Conservation (phyloP, 2,888 invertebrate genomes). For the Apoderus coryli region DNA sequence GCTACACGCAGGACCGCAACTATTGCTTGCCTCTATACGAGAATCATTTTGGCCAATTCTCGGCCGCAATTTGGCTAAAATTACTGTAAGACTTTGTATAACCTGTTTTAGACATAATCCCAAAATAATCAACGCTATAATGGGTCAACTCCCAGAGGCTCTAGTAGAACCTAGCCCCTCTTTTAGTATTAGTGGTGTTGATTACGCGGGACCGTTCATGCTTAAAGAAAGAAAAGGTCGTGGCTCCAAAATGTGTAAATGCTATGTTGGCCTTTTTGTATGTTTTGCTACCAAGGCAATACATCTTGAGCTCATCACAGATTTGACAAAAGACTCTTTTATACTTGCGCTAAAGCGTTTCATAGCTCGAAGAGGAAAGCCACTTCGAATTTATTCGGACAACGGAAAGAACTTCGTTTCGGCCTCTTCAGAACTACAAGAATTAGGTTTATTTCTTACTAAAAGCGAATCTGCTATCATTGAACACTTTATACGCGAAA, state of each 20-base stretch:
- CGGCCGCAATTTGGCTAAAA: constrained; percentile 2
- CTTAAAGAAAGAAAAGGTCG: constrained; percentile 12
- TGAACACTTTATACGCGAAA: constrained; percentile 7
- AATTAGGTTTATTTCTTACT: too few relatives aligned
- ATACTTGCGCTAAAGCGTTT: constrained; percentile 19
- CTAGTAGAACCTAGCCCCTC: too few relatives aligned
- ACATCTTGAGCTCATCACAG: constrained; percentile 20
- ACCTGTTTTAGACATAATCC: too few relatives aligned
- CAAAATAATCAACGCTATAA: too few relatives aligned
- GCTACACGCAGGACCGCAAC: constrained; percentile 16
- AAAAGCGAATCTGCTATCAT: too few relatives aligned
- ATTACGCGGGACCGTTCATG: constrained; percentile 17
- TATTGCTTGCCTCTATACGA: constrained; percentile 14
- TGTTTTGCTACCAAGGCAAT: too few relatives aligned
- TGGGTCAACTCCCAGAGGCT: too few relatives aligned
- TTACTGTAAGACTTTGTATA: constrained; percentile 2
- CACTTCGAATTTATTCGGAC: constrained; percentile 17
- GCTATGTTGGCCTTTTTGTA: constrained; percentile 17
- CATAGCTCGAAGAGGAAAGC: constrained; percentile 18
- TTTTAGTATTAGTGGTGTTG: too few relatives aligned
- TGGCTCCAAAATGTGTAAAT: constrained; percentile 9
- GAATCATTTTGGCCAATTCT: constrained; percentile 5
- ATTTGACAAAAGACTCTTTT: constrained; percentile 18
- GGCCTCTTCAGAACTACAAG: constrained; percentile 8
- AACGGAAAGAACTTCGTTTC: constrained; percentile 20